Evolutionary conservation across 37 sponge, comb jelly and placozoan genomes (phyloP).

Genomic region (Beroe forskalii): DNA sequence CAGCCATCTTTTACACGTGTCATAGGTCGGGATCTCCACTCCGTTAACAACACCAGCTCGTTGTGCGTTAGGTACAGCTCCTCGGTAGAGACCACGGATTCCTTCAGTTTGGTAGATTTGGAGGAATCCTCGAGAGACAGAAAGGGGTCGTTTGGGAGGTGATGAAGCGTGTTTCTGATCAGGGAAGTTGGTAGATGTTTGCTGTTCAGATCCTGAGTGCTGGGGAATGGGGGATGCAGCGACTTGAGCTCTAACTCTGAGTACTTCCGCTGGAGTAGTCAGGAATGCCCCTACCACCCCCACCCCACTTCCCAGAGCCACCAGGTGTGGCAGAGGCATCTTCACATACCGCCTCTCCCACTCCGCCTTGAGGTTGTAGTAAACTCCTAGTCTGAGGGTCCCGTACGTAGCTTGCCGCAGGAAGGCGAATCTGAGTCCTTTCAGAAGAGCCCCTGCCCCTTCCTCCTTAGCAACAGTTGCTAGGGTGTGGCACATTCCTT

Average conservation of each 20-base stretch:
- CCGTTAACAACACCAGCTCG: constrained; percentile 86
- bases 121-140: constrained; percentile 47
- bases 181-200: neutral
- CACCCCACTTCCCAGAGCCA: neutral
- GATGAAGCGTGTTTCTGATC: neutral
- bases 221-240: neutral
- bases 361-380: neutral
- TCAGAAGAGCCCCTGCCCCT: neutral
- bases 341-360: neutral
- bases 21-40: constrained; percentile 84
- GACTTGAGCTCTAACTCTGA: neutral
- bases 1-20: constrained; percentile 73
- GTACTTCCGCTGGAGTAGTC: neutral
- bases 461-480: neutral
- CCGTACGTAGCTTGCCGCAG: neutral
- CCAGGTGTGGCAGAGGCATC: neutral
- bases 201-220: too few relatives aligned
- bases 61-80: constrained; percentile 84
- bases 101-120: constrained; percentile 83
- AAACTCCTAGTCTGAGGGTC: neutral
- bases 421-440: neutral
- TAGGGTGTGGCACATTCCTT: neutral
- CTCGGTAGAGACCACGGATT: constrained; percentile 83
- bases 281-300: neutral
- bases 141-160: neutral